Evolutionary conservation across 2,888 invertebrate species (phyloP).

Genomic region (Tanytarsus gracilentus): DNA sequence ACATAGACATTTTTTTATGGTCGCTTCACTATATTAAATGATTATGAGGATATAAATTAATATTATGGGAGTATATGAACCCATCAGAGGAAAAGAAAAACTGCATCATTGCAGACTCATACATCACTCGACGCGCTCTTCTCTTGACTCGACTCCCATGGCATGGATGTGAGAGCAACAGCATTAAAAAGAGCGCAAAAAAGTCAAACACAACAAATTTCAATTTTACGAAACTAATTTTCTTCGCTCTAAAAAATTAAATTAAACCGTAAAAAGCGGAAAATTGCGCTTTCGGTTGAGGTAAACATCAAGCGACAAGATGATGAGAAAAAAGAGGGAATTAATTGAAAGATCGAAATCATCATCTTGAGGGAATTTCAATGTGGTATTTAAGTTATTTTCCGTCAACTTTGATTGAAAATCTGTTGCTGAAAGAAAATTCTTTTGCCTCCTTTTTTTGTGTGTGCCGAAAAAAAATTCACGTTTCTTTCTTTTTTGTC

Average conservation of each 20-base stretch:
- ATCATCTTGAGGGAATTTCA: constrained; percentile 4
- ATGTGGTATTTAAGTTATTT: constrained; percentile 25
- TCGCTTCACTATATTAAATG: constrained; percentile 12
- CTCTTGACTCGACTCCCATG: background rate
- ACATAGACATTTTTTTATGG: constrained; percentile 1
- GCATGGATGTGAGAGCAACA: background rate
- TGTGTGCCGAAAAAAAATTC: background rate
- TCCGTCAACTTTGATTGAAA: constrained; percentile 28
- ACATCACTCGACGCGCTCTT: background rate
- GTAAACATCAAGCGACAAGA: background rate
- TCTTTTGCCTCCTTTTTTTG: constrained; percentile 6
- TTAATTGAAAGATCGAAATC: background rate
- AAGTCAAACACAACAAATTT: constrained; percentile 27
- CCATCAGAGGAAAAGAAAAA: background rate
- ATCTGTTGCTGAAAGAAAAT: constrained; percentile 27
- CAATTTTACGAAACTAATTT: constrained; percentile 13
- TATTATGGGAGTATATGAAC: background rate
- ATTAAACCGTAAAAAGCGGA: constrained; percentile 21
- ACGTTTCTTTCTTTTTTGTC: background rate
- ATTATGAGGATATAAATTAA: constrained; percentile 23
- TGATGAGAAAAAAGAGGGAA: background rate
- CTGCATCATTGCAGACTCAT: constrained; percentile 25
- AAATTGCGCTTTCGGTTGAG: too few relatives aligned
- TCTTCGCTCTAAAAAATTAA: constrained; percentile 8
- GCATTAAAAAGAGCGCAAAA: background rate